Evolutionary conservation across 2,888 invertebrate species (phyloP).

Genomic region (Chelonus formosanus): DNA sequence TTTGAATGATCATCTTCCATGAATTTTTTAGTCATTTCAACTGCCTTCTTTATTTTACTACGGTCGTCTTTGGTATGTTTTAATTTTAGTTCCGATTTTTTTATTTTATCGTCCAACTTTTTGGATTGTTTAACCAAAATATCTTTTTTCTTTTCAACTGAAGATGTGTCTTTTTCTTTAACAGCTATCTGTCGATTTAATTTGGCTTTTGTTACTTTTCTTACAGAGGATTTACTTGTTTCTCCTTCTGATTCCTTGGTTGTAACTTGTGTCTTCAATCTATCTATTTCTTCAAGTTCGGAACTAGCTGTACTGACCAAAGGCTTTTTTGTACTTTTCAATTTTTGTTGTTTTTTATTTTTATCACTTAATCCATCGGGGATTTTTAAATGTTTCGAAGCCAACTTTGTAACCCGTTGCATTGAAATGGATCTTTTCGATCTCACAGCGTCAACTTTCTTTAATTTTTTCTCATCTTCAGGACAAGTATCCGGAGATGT

Average conservation of each 20-base stretch:
- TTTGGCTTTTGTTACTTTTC: slow-evolving; percentile 34
- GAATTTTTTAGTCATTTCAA: slow-evolving; percentile 9
- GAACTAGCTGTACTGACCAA: slow-evolving; percentile 52
- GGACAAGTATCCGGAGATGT: neutral
- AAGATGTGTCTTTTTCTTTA: neutral
- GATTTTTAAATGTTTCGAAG: slow-evolving; percentile 33
- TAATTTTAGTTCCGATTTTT: slow-evolving; percentile 24
- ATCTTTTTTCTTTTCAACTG: slow-evolving; percentile 27
- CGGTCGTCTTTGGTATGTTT: slow-evolving; percentile 21
- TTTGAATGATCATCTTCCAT: slow-evolving; percentile 7
- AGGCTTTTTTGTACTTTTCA: slow-evolving; percentile 47
- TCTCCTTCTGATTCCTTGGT: slow-evolving; percentile 28
- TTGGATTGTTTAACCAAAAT: slow-evolving; percentile 20
- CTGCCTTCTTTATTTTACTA: neutral
- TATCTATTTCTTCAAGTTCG: slow-evolving; percentile 52
- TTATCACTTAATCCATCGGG: slow-evolving; percentile 28
- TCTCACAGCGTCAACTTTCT: slow-evolving; percentile 35
- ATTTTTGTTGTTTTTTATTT: slow-evolving; percentile 38
- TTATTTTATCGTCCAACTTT: slow-evolving; percentile 31
- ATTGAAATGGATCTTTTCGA: slow-evolving; percentile 41
- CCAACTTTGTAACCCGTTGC: slow-evolving; percentile 33
- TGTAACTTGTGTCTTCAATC: slow-evolving; percentile 36
- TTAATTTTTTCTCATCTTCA: slow-evolving; percentile 33
- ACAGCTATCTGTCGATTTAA: slow-evolving; percentile 15
- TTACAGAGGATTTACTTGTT: slow-evolving; percentile 30